Evolutionary conservation across 2,113 vertebrate species (phyloP), one percentile per base, ranked within the genome.

Genomic region (Zosterops hypoxanthus): DNA sequence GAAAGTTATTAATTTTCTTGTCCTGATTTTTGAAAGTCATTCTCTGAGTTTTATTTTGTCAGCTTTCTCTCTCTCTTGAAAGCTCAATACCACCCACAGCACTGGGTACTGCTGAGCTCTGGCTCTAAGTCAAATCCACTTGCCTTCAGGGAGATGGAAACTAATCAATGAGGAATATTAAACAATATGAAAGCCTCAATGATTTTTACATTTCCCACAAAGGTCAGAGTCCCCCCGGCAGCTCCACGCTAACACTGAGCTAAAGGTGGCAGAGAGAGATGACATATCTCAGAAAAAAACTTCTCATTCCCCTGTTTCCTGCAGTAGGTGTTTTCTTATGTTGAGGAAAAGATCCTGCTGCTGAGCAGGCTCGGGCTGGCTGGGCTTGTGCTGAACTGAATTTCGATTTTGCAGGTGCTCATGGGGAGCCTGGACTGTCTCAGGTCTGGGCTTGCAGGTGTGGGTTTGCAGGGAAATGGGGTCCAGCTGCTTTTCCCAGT

Each of bases 101-200:
- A 76, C 68, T 55, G 89, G 63, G 44, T 95, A 91, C 95, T 93
- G 79, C 83, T 88, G 96, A 96, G 94, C 90, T 61, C 80, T 95
- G 92, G 94, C 95, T 95, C 86, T 92, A 94, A 79, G 80, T 96
- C 97, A 97, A 97, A 97, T 94, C 72, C 71, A 93, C 94, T 84
- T 94, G 92, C 88, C 93, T 95, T 94, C 86, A 56, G 94, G 95
- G 97, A 96, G 91, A 87, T 72, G 65, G 94, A 93, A 97, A 88
- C 86, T 94, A 97, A 98, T 97, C 97, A 95, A 97, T 97, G 91
- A 88, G 72, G 68, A 96, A 95, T 96, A 97, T 97, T 94, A 97
- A 97, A 93, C 85, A 95, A 93, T 69, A 94, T 36, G 88, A 95
- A 95, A 94, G 66, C 88, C 6, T 8, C 77, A 53, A 84, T 79